These are phyloP conservation scores for human (Homo sapiens) DNA, from an alignment of 2,113 vertebrate species.

Conservation along the genomic window DNA sequence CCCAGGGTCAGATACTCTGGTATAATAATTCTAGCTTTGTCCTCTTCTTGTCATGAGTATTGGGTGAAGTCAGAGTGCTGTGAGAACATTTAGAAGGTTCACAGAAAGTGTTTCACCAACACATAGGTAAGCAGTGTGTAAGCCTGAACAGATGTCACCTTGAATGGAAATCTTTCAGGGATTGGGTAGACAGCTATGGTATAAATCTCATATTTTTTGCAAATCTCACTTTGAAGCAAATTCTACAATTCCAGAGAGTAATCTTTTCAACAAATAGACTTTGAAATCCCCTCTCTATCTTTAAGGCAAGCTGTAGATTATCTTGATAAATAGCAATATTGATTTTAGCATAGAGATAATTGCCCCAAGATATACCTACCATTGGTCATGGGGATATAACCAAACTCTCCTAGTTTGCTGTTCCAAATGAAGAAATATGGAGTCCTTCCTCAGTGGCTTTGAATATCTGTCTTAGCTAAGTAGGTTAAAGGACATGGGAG, in stretches of 20 bases:
- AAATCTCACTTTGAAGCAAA: conserved; percentile 50
- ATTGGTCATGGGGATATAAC: neutral
- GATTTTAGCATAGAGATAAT: neutral
- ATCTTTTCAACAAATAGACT: neutral
- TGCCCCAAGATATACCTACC: neutral
- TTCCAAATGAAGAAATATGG: neutral
- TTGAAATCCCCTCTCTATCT: conserved; percentile 15
- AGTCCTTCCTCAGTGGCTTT: neutral
- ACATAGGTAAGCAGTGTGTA: neutral
- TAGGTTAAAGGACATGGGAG: neutral
- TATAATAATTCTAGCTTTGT: neutral
- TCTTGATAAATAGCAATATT: neutral
- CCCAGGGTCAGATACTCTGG: neutral
- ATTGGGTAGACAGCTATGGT: neutral
- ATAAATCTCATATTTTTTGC: neutral
- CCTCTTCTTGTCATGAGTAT: conserved; percentile 23
- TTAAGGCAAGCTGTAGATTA: conserved; percentile 18
- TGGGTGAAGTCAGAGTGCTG: neutral
- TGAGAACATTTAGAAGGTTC: conserved; percentile 19
- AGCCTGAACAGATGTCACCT: conserved; percentile 1
- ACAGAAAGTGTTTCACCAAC: conserved; percentile 21
- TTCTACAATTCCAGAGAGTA: neutral
- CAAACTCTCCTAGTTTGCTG: neutral
- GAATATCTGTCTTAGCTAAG: neutral
- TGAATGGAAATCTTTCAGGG: neutral